A percentile compares a stretch with the other conserved stretches of the same genome.
Conservation (phyloP, 92 coral and sea anemone species). For the Micromussa lordhowensis region DNA sequence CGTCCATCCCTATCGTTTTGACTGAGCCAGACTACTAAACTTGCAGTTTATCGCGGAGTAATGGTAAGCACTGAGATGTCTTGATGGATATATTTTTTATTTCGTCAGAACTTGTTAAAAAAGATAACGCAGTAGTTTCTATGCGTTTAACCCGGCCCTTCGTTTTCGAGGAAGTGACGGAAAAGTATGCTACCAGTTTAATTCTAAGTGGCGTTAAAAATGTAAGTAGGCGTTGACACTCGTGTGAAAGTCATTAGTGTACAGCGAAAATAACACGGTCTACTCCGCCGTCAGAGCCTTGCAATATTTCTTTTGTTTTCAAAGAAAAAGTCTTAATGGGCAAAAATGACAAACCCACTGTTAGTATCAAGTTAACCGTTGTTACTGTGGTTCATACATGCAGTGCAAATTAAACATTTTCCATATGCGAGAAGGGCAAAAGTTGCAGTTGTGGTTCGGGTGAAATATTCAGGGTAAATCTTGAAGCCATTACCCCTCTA, state of each 20-base stretch:
- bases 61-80: not conserved
- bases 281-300: no score
- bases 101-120: not conserved
- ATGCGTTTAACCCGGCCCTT: not conserved
- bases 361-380: no score
- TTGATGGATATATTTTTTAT: not conserved
- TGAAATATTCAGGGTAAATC: no score
- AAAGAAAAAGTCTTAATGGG: not conserved
- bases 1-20: not conserved
- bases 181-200: not conserved
- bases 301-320: not conserved
- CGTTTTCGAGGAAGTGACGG: not conserved
- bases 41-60: not conserved
- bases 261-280: no score
- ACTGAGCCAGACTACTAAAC: not conserved
- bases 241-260: no score
- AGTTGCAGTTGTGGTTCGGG: no score
- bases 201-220: no score
- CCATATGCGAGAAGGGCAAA: no score
- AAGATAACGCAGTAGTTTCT: not conserved
- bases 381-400: no score
- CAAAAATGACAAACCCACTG: not conserved
- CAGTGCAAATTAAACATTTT: no score
- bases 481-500: no score
- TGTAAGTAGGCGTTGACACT: no score